Conservation (phyloP, 2,888 invertebrate species). For the Agrilus mali region DNA sequence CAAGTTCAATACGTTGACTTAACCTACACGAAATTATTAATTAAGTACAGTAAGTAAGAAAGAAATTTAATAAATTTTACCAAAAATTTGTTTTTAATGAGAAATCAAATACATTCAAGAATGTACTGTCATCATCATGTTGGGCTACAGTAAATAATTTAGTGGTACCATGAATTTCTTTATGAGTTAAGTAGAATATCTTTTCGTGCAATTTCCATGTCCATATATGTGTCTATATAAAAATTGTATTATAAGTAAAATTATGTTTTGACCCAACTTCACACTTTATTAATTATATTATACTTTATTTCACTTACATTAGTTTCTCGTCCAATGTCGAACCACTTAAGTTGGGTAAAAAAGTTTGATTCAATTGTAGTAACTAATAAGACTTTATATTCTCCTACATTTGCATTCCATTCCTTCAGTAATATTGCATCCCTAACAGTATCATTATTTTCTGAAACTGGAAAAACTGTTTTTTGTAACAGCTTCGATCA, state of each 20-base stretch:
- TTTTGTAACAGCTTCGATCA: background rate
- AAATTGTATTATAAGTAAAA: background rate
- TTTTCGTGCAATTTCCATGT: conserved; percentile 19
- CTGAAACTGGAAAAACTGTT: conserved; percentile 5
- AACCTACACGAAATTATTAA: conserved; percentile 17
- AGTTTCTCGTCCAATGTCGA: conserved; percentile 17
- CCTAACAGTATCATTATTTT: conserved; percentile 8
- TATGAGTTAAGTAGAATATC: conserved; percentile 15
- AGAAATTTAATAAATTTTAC: conserved; percentile 17
- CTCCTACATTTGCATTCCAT: conserved; percentile 13
- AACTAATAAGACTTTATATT: conserved; percentile 18
- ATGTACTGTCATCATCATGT: conserved; percentile 10
- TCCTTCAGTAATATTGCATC: conserved; percentile 19
- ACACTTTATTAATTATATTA: no score
- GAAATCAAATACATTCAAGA: conserved; percentile 28
- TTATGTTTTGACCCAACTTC: background rate
- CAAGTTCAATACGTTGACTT: conserved; percentile 21
- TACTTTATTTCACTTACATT: no score
- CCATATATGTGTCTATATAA: conserved; percentile 17
- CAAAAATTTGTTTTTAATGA: conserved; percentile 20
- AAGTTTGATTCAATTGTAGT: conserved; percentile 18
- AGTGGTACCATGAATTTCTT: conserved; percentile 9
- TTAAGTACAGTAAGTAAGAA: background rate
- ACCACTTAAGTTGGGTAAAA: conserved; percentile 23
- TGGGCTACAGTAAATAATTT: conserved; percentile 13